phyloP scores from a whole-genome alignment of 1,140 invertebrate species.

The Dendroctonus ponderosae region DNA sequence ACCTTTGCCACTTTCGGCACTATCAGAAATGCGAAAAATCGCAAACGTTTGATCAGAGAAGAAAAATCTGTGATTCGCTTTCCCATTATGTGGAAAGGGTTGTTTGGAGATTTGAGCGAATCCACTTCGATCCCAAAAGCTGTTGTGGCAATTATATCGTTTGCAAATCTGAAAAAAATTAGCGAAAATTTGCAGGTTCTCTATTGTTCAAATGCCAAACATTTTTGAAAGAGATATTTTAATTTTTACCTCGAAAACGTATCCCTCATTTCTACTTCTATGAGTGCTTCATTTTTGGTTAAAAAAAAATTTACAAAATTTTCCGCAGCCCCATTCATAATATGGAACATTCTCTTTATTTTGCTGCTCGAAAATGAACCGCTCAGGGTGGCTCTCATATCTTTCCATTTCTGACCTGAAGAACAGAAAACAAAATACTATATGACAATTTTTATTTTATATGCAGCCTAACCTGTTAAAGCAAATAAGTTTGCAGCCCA shows the following conservation, averaged over 20 bases:
- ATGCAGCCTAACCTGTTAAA: conserved; percentile 52
- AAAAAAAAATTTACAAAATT: conserved; percentile 44
- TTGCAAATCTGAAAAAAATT: conserved; percentile 38
- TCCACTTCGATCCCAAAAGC: conserved; percentile 49
- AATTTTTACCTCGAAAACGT: conserved; percentile 37
- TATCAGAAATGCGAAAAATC: conserved; percentile 12
- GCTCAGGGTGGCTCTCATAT: no score
- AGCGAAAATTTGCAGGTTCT: not conserved
- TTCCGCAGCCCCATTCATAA: conserved; percentile 42
- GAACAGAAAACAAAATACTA: not conserved
- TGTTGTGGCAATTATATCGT: conserved; percentile 49
- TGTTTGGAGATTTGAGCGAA: conserved; percentile 44
- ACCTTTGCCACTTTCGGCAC: conserved; percentile 22
- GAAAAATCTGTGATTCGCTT: conserved; percentile 40
- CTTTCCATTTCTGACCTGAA: conserved; percentile 45
- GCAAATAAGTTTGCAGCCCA: conserved; percentile 55
- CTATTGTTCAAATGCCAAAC: not conserved
- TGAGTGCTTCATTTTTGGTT: conserved; percentile 31
- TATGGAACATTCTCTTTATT: conserved; percentile 48
- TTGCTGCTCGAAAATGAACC: conserved; percentile 51
- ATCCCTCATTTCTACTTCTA: conserved; percentile 39
- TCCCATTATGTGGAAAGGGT: conserved; percentile 47
- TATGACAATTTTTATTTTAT: not conserved
- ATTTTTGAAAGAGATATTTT: not conserved
- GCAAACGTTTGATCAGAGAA: conserved; percentile 39